Evolutionary conservation across 2,888 invertebrate genomes (phyloP).

Genomic region (Lacanobia wlatinum): DNA sequence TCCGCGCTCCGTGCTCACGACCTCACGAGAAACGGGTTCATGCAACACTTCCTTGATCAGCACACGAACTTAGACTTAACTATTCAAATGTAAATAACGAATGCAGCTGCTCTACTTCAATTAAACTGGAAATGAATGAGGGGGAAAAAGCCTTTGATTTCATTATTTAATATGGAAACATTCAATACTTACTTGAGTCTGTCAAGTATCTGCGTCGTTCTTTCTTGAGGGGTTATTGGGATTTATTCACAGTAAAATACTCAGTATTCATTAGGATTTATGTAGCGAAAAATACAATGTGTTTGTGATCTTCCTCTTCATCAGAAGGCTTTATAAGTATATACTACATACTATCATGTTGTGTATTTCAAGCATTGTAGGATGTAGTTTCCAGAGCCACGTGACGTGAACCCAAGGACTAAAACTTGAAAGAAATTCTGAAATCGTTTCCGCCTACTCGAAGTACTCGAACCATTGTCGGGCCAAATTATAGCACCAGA

Average conservation of each 20-base stretch:
- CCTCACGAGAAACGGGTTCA: slow-evolving; percentile 47
- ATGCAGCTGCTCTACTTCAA: slow-evolving; percentile 17
- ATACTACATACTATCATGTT: neutral
- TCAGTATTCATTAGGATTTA: neutral
- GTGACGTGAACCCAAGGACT: neutral
- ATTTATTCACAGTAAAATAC: neutral
- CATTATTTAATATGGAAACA: neutral
- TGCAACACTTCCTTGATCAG: slow-evolving; percentile 44
- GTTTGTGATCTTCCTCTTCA: too few relatives aligned
- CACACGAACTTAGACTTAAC: slow-evolving; percentile 37
- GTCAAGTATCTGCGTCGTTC: neutral
- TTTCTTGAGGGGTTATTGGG: neutral
- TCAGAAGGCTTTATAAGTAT: too few relatives aligned
- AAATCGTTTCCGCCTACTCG: too few relatives aligned
- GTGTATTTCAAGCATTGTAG: neutral
- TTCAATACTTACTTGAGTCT: neutral
- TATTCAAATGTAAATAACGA: slow-evolving; percentile 39
- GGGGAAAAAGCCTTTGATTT: neutral
- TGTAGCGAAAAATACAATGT: neutral
- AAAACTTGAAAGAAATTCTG: neutral
- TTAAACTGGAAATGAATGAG: slow-evolving; percentile 10
- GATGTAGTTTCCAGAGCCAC: neutral
- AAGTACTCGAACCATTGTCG: too few relatives aligned
- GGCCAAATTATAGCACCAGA: too few relatives aligned
- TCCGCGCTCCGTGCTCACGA: slow-evolving; percentile 39